These are phyloP conservation scores for Melanaphis sacchari DNA, from an alignment of 1,140 invertebrate genomes.

Conservation along the genomic window DNA sequence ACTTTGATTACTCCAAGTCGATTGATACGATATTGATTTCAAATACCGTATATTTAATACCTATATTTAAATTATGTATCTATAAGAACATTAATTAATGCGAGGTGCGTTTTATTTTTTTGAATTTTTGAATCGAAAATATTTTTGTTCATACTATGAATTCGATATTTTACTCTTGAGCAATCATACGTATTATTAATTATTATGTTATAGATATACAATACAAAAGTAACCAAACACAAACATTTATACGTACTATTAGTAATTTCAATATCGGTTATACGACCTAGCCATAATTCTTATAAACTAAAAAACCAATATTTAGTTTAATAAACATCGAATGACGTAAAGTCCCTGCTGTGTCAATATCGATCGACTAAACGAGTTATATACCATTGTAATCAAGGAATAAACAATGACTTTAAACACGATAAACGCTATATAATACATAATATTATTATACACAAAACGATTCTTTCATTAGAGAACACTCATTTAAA, in stretches of 20 bases:
- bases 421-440: background rate
- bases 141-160: too few relatives aligned
- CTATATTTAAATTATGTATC: background rate
- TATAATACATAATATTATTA: background rate
- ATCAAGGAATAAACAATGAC: background rate
- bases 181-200: background rate
- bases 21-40: background rate
- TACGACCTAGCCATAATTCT: too few relatives aligned
- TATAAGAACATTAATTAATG: background rate
- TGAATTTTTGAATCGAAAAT: background rate
- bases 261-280: background rate
- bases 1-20: background rate
- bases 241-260: background rate
- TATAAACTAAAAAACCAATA: too few relatives aligned
- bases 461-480: background rate
- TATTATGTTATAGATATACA: too few relatives aligned
- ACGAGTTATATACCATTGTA: background rate
- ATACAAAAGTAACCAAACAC: background rate
- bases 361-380: background rate
- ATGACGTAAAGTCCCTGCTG: too few relatives aligned
- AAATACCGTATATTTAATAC: background rate
- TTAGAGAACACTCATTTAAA: background rate
- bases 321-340: too few relatives aligned
- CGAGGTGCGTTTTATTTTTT: background rate
- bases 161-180: too few relatives aligned